phyloP scores from a whole-genome alignment of 2,797 vertebrate species.

The Ctenochaetus hawaiiensis region DNA sequence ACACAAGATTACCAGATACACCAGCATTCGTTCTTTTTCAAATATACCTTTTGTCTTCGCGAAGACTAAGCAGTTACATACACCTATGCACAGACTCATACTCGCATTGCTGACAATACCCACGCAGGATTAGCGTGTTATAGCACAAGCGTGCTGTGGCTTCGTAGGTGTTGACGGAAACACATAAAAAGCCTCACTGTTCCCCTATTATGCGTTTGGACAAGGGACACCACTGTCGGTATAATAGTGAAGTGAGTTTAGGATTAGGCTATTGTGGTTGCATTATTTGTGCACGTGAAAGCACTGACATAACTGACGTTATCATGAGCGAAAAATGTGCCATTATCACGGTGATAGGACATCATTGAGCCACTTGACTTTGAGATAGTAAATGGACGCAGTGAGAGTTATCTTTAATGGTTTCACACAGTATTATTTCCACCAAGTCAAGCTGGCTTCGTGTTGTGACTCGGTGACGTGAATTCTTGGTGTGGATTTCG shows the following conservation, averaged over 20 bases:
- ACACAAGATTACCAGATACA: no score
- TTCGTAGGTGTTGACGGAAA: constrained; percentile 55
- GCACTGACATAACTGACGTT: neutral
- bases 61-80: no score
- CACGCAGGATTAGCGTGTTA: neutral
- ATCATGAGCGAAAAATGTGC: neutral
- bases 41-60: no score
- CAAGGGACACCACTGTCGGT: neutral
- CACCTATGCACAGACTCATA: neutral
- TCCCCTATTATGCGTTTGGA: constrained; percentile 27
- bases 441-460: neutral
- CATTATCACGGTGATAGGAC: constrained; percentile 1
- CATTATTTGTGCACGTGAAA: neutral
- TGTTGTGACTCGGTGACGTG: neutral
- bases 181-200: constrained; percentile 12
- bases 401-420: neutral
- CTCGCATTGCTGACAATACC: neutral
- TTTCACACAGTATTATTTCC: no score
- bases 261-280: neutral
- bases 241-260: neutral
- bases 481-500: neutral
- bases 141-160: constrained; percentile 28
- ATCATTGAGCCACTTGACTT: neutral
- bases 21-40: no score
- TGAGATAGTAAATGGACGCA: neutral